Base-by-base conservation (phyloP, 92 coral and sea anemone species). In the Umimayanthus kanabou region DNA sequence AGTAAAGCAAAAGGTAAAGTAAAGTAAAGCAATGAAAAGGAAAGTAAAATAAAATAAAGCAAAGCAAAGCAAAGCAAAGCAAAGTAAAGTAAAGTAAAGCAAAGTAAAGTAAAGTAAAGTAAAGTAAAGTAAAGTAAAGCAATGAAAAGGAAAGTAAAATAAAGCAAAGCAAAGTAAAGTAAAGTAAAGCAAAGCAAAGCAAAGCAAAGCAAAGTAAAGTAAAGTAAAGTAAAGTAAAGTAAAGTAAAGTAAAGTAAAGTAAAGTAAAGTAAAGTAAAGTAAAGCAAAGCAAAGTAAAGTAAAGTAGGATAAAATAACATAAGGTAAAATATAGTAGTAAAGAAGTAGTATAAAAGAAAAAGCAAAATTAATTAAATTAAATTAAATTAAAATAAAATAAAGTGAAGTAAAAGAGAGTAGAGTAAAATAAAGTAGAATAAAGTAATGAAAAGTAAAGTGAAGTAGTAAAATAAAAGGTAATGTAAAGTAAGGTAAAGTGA, bases 81-180 rank as follows among this genome's bases (percentile, higher is more conserved):
- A 47, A 11, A 7, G 50, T 0, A 47, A 9, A 47, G 9, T 45
- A 45, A 10, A 45, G 4, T 45, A 45, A n/a, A n/a, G 84, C 61
- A 66, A 25, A 78, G 89, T 82, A 28, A 9, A 87, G 91, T 94
- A 47, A 11, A 40, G 75, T 57, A 30, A 76, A 53, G 58, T 42
- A n/a, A 23, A 47, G 83, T 73, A 66, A 28, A 78, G 89, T 82
- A 28, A 9, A 87, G 91, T 94, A 37, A 0, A n/a, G n/a, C n/a
- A n/a, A n/a, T n/a, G n/a, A n/a, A n/a, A n/a, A n/a, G n/a, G n/a
- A n/a, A n/a, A 40, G 80, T 57, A 9, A 65, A 70, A 45, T 43
- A 16, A 25, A 64, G 83, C 61, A 66, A 26, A 70, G 88, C 70
- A 39, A 9, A 87, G 91, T 94, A 47, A 9, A 39, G 80, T 55